These are phyloP conservation scores for Rhagonycha fulva DNA, from an alignment of 2,888 invertebrate species.

Conservation along the genomic window DNA sequence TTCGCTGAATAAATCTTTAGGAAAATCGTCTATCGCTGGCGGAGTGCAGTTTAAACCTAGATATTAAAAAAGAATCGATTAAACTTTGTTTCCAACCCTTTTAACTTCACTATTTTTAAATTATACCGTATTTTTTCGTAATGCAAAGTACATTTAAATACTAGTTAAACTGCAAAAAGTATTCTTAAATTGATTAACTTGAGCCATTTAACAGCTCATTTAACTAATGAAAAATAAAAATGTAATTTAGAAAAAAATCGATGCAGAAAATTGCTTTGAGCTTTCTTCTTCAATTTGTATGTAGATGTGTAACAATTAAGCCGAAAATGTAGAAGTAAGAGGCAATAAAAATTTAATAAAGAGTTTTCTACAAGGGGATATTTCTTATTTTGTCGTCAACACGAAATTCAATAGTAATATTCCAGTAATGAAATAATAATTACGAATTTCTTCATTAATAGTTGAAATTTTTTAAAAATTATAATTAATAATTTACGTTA, in stretches of 20 bases:
- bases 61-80: conserved; percentile 22
- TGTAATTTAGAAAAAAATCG: background rate
- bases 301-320: background rate
- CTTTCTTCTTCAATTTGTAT: background rate
- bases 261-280: background rate
- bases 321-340: background rate
- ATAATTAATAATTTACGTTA: too few relatives aligned
- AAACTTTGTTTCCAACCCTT: background rate
- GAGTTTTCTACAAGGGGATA: background rate
- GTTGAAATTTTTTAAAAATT: too few relatives aligned
- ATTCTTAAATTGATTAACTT: background rate
- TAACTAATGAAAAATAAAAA: background rate
- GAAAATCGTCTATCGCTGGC: conserved; percentile 88
- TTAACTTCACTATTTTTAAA: background rate
- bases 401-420: background rate
- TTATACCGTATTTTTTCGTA: background rate
- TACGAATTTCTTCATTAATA: too few relatives aligned
- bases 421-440: too few relatives aligned
- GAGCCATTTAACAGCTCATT: background rate
- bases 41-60: conserved; percentile 72
- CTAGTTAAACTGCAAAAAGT: background rate
- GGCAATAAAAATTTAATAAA: background rate
- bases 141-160: background rate
- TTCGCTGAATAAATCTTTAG: conserved; percentile 78
- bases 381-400: background rate